phyloP scores from a whole-genome alignment of 2,888 invertebrate species.

The Caenorhabditis afra region DNA sequence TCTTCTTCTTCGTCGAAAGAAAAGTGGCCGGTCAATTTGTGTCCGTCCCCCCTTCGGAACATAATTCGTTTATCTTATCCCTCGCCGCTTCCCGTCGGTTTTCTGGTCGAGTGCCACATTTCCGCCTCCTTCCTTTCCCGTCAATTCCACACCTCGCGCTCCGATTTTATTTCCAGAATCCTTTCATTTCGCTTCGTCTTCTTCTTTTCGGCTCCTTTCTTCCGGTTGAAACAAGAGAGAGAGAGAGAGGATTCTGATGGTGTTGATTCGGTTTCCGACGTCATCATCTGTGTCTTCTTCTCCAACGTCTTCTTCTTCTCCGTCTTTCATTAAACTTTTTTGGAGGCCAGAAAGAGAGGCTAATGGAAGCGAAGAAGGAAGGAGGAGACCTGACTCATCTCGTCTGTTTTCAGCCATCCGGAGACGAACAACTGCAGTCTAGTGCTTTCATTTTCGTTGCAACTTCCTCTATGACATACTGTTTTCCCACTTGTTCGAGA shows the following conservation, averaged over 20 bases:
- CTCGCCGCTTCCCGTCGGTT: conserved; percentile 7
- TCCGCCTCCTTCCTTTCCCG: conserved; percentile 15
- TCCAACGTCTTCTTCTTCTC: background rate
- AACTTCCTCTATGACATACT: too few species aligned
- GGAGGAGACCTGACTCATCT: conserved; percentile 19
- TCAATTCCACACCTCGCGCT: conserved; percentile 11
- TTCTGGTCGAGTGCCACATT: conserved; percentile 21
- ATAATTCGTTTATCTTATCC: conserved; percentile 50
- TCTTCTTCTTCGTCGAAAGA: background rate
- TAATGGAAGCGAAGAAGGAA: conserved; percentile 37
- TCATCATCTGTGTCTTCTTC: background rate
- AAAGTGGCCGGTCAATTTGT: conserved; percentile 38
- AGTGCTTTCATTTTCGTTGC: too few species aligned
- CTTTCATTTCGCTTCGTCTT: conserved; percentile 1
- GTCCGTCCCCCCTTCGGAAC: conserved; percentile 4
- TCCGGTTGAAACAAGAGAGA: background rate
- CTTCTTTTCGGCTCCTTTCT: background rate
- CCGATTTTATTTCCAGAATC: background rate
- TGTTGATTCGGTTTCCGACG: conserved; percentile 30
- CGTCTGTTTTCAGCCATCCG: background rate
- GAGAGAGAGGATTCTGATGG: background rate
- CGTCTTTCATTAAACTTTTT: conserved; percentile 51
- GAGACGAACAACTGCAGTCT: too few species aligned
- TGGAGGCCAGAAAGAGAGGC: background rate
- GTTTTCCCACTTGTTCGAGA: conserved; percentile 1